A percentile compares a stretch with the other conserved stretches of the same genome.
Conservation (phyloP, 2,797 vertebrate species). For the Microctenopoma steveboyesi region DNA sequence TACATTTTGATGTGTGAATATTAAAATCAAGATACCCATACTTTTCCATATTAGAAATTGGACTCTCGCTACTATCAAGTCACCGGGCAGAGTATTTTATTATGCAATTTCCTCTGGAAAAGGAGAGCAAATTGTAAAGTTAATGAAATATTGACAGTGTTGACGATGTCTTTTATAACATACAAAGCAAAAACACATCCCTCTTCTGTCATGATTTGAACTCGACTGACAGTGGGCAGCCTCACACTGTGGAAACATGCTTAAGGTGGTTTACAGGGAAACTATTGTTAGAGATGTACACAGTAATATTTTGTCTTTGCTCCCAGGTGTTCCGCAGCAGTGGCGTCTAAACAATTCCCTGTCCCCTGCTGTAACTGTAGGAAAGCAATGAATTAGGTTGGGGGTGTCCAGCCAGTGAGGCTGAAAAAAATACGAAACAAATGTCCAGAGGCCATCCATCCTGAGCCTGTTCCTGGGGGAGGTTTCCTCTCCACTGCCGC, state of each 20-base stretch:
- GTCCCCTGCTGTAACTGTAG: neutral
- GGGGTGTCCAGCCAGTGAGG: too few species aligned
- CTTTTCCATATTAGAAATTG: slow-evolving; percentile 25
- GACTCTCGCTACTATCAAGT: slow-evolving; percentile 39
- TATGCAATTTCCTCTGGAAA: slow-evolving; percentile 10
- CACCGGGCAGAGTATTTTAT: neutral
- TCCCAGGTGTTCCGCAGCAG: slow-evolving; percentile 23
- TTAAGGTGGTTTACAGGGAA: slow-evolving; percentile 21
- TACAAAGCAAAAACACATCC: neutral
- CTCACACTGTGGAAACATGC: slow-evolving; percentile 27
- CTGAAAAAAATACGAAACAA: too few species aligned
- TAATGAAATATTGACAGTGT: neutral
- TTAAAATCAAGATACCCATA: neutral
- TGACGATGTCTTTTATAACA: neutral
- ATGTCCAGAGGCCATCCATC: too few species aligned
- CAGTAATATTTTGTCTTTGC: slow-evolving; percentile 31
- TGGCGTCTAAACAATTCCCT: slow-evolving; percentile 50
- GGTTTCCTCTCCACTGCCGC: too few species aligned
- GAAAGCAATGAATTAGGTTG: too few species aligned
- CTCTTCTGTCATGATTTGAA: neutral
- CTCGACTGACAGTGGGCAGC: neutral
- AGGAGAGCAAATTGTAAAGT: neutral
- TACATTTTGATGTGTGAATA: neutral
- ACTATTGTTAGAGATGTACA: slow-evolving; percentile 8
- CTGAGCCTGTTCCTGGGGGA: too few species aligned